Evolutionary conservation across 2,113 vertebrate genomes (phyloP).

Genomic region (Zosterops borbonicus): DNA sequence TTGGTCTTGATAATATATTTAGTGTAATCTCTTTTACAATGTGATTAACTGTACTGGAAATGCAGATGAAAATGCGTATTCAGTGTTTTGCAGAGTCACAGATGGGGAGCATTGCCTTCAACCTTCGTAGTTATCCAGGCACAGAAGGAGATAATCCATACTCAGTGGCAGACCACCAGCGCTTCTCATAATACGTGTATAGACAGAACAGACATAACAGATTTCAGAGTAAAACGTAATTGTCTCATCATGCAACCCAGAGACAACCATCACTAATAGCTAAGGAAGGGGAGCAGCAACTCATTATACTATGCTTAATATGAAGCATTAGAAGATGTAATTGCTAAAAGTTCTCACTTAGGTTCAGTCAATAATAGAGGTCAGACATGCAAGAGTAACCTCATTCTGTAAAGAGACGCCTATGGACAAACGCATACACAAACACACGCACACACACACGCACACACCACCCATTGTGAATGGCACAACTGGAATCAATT

Average conservation of each 20-base stretch:
- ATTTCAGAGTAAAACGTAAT: constrained; percentile 60
- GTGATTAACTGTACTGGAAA: constrained; percentile 63
- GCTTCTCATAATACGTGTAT: constrained; percentile 16
- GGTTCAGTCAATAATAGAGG: background rate
- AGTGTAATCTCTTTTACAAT: constrained; percentile 45
- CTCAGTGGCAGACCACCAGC: background rate
- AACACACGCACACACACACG: background rate
- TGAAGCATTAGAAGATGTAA: background rate
- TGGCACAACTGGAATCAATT: background rate
- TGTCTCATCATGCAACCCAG: background rate
- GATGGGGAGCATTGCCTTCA: constrained; percentile 53
- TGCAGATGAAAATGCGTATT: constrained; percentile 57
- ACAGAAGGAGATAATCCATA: constrained; percentile 65
- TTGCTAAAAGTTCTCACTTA: background rate
- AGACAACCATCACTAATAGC: background rate
- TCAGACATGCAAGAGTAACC: background rate
- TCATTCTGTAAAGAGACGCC: background rate
- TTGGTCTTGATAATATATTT: constrained; percentile 54
- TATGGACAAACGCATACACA: background rate
- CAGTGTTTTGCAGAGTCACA: constrained; percentile 64
- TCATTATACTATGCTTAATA: background rate
- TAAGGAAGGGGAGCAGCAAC: background rate
- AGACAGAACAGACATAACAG: background rate
- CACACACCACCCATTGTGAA: background rate
- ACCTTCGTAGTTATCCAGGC: constrained; percentile 50